Evolutionary conservation across 53 echinoderm and acorn worm species (phyloP).

Genomic region (Luidia sarsii): DNA sequence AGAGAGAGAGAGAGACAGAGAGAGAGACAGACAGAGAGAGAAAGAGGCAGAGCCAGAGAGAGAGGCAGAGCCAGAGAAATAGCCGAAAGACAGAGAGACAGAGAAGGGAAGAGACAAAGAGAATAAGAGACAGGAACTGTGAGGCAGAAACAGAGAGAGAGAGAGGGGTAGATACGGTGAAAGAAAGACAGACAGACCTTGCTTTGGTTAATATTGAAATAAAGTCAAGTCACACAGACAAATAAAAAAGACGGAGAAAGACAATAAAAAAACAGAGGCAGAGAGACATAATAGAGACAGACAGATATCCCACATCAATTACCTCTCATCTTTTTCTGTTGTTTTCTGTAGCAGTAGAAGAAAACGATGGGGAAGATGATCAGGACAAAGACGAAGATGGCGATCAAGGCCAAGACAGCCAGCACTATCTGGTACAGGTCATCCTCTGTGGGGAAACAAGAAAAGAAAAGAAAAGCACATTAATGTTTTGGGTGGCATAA

Average conservation of each 20-base stretch:
- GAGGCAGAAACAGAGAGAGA: background rate
- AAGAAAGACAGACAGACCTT: background rate
- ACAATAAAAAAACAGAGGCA: background rate
- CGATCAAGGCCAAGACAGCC: constrained; percentile 75
- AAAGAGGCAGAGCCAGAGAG: background rate
- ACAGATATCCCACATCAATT: background rate
- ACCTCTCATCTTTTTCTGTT: constrained; percentile 77
- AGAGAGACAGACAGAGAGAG: too few relatives aligned
- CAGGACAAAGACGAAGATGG: constrained; percentile 64
- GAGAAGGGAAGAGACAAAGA: too few relatives aligned
- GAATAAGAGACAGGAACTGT: background rate
- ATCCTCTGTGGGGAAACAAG: constrained; percentile 55
- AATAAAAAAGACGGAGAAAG: background rate
- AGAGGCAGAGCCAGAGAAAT: background rate
- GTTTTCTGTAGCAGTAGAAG: constrained; percentile 68
- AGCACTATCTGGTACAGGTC: constrained; percentile 76
- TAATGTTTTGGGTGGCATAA: too few relatives aligned
- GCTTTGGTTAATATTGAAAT: background rate
- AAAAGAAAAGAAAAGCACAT: background rate
- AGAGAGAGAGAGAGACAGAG: too few relatives aligned
- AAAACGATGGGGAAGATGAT: constrained; percentile 69
- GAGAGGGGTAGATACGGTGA: too few relatives aligned
- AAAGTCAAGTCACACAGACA: background rate
- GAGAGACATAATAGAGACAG: background rate
- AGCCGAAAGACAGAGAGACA: background rate